Percentiles rank a stretch among this genome's conserved stretches.
These are phyloP conservation scores for Lepidurus packardi DNA, from an alignment of 1,140 invertebrate genomes.

Conservation along the genomic window DNA sequence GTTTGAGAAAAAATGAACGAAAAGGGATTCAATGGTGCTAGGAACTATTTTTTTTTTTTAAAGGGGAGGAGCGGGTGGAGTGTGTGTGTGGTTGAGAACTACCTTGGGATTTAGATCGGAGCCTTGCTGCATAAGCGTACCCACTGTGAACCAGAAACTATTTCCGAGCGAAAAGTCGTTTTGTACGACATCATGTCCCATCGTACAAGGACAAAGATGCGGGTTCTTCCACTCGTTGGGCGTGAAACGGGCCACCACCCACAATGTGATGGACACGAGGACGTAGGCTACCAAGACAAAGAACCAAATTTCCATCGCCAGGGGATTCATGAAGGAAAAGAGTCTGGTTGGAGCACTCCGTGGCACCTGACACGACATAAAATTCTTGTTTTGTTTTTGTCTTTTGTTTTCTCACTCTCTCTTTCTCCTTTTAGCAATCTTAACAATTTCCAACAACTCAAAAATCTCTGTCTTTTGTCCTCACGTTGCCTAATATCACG, in stretches of 20 bases:
- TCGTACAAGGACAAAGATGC: conserved; percentile 44
- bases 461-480: conserved; percentile 3
- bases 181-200: conserved; percentile 43
- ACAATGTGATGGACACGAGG: conserved; percentile 52
- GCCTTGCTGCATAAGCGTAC: conserved; percentile 58
- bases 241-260: conserved; percentile 54
- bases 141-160: conserved; percentile 77
- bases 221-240: conserved; percentile 52
- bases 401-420: neutral
- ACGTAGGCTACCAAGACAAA: conserved; percentile 53
- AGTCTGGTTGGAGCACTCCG: conserved; percentile 49
- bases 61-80: neutral
- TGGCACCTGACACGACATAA: conserved; percentile 39
- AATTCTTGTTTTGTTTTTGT: neutral
- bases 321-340: conserved; percentile 56
- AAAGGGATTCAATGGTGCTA: neutral
- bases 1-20: neutral
- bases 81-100: neutral
- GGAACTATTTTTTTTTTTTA: neutral
- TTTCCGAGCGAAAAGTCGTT: conserved; percentile 75
- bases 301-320: conserved; percentile 57
- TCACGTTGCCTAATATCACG: neutral
- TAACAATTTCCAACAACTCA: neutral
- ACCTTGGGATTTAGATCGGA: conserved; percentile 49
- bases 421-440: neutral